Evolutionary conservation across 2,888 invertebrate genomes (phyloP).

Genomic region (Helicoverpa assulta): DNA sequence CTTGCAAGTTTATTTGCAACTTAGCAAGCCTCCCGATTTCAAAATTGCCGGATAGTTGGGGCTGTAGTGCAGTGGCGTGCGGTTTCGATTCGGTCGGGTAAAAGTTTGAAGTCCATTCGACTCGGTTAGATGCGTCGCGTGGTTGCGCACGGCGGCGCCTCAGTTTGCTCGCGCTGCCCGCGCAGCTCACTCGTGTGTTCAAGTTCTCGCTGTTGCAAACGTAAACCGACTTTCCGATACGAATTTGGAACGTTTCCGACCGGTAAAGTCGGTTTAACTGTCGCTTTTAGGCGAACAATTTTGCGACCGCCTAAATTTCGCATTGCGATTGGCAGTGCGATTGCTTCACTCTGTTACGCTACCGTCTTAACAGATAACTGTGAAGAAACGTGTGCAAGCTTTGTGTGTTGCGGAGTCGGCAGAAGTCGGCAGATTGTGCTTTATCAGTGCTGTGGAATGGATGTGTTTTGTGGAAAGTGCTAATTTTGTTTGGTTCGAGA

Average conservation of each 20-base stretch:
- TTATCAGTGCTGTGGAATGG: constrained; percentile 83
- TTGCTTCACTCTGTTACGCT: constrained; percentile 85
- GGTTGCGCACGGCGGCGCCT: constrained; percentile 78
- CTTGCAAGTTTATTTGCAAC: constrained; percentile 84
- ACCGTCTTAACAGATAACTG: constrained; percentile 83
- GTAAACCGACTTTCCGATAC: constrained; percentile 76
- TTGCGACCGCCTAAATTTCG: constrained; percentile 83
- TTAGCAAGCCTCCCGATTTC: constrained; percentile 79
- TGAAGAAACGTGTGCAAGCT: constrained; percentile 85
- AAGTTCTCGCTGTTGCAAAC: constrained; percentile 63
- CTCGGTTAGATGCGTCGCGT: constrained; percentile 80
- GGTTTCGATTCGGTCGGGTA: constrained; percentile 82
- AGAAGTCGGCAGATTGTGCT: constrained; percentile 82
- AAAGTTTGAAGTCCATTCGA: constrained; percentile 86
- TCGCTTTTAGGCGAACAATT: constrained; percentile 82
- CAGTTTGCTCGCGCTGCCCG: constrained; percentile 88
- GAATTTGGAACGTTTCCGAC: constrained; percentile 86
- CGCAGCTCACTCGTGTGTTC: constrained; percentile 86
- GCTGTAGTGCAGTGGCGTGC: constrained; percentile 63
- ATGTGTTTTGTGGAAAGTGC: constrained; percentile 86
- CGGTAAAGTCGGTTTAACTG: constrained; percentile 85
- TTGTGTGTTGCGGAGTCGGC: constrained; percentile 81
- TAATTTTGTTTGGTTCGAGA: constrained; percentile 79
- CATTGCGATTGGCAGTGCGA: constrained; percentile 84
- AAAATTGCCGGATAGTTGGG: constrained; percentile 63